Evolutionary conservation across 2,113 vertebrate species (phyloP), one percentile per base, ranked within the genome.

Genomic region (Australoheros scitulus): DNA sequence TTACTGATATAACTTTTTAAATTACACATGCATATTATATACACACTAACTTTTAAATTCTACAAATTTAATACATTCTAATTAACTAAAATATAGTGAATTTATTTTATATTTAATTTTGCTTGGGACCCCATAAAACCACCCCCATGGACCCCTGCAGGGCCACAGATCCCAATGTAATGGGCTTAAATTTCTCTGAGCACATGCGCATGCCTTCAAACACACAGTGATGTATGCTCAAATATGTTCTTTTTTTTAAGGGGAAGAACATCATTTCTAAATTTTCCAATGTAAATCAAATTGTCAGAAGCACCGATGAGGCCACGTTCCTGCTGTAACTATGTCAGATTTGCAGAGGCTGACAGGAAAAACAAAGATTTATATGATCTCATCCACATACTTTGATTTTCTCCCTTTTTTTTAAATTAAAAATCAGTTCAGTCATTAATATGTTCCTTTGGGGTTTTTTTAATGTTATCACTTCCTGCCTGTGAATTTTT

Each of bases 101-200:
- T 88, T 86, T 61, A 78, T 63, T 11, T 6, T 15, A 14, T 47
- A 90, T 89, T 74, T 80, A 36, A 80, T 90, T 86, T 87, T 76
- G 43, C 83, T 78, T 7, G 68, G 87, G 82, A 79, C 70, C 83
- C 85, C 82, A 79, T 85, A 79, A 80, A 83, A 86, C 76, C 76
- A 65, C 81, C 60, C 89, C 80, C 81, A 82, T 61, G 85, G 87
- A 91, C 88, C 79, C 89, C 90, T 80, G 84, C 63, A 72, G 85
- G 68, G 88, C 58, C 81, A 57, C 79, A 91, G 70, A 89, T 61
- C 88, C 70, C 80, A 81, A 80, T 83, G 82, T 83, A 88, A 88
- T 87, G 87, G 77, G 56, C 91, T 91, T 91, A 81, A 52, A 92
- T 92, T 91, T 91, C 86, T 86, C 83, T 78, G 82, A 82, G 84